Percentiles rank a stretch among this genome's conserved stretches.
Evolutionary conservation across 2,797 vertebrate species (phyloP).

Genomic region (Neoniphon sammara): DNA sequence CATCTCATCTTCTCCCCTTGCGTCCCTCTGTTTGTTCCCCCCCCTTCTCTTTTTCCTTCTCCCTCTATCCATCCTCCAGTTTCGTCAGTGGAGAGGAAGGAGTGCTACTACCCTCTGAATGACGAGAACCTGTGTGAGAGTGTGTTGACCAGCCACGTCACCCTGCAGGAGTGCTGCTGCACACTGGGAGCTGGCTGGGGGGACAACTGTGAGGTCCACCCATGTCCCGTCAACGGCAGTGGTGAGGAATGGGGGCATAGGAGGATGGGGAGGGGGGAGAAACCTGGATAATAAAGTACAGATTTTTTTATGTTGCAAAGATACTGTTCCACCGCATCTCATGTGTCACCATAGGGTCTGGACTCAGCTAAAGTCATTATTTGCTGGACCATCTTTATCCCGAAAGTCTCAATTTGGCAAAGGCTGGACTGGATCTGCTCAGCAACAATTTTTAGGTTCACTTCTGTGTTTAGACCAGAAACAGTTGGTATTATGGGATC

Average conservation of each 20-base stretch:
- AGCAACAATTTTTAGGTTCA: no score
- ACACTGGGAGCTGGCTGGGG: slow-evolving; percentile 97
- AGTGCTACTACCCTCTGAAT: slow-evolving; percentile 94
- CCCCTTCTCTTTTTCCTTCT: background rate
- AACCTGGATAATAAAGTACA: background rate
- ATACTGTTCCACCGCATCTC: no score
- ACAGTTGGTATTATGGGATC: no score
- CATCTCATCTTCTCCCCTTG: background rate
- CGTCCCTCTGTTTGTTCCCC: background rate
- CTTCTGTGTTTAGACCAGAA: no score
- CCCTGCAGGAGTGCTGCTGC: slow-evolving; percentile 96
- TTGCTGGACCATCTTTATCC: no score
- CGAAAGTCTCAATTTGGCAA: no score
- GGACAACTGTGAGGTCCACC: slow-evolving; percentile 97
- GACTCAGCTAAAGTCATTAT: no score
- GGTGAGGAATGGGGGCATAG: slow-evolving; percentile 74
- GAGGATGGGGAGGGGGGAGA: no score
- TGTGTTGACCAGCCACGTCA: slow-evolving; percentile 92
- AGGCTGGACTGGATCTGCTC: no score
- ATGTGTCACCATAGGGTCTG: no score
- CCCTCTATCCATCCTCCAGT: slow-evolving; percentile 32
- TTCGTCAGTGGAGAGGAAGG: slow-evolving; percentile 87
- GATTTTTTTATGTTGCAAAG: no score
- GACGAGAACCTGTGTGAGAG: slow-evolving; percentile 97
- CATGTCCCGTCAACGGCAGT: slow-evolving; percentile 91